phyloP scores from a whole-genome alignment of 1,140 invertebrate species.

The Calephelis nemesis region DNA sequence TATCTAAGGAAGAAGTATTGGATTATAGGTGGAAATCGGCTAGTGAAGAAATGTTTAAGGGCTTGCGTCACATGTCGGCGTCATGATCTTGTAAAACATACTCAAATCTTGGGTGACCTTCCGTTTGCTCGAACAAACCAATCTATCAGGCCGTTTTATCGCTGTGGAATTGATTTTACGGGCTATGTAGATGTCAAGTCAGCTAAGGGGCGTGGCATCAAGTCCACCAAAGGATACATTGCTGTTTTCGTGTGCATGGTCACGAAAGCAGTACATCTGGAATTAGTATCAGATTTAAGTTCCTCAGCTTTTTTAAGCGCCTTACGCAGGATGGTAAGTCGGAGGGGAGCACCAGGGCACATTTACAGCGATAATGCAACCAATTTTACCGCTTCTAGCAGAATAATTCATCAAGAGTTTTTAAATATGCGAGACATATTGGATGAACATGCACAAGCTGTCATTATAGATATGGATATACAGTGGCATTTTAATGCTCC shows the following conservation, averaged over 20 bases:
- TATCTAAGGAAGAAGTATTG: too few species aligned
- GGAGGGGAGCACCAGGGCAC: conserved; percentile 19
- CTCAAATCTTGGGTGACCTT: too few species aligned
- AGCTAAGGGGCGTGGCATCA: neutral
- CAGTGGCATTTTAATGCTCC: conserved; percentile 11
- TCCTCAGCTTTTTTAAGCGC: conserved; percentile 25
- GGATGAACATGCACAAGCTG: neutral
- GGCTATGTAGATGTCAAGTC: neutral
- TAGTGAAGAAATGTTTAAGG: too few species aligned
- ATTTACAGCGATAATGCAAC: conserved; percentile 23
- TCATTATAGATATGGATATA: neutral
- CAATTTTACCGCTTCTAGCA: conserved; percentile 19
- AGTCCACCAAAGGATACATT: conserved; percentile 20
- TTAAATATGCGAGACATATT: neutral
- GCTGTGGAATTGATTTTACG: neutral
- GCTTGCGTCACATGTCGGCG: too few species aligned
- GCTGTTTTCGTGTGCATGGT: conserved; percentile 28
- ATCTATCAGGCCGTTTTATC: neutral
- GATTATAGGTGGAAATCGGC: too few species aligned
- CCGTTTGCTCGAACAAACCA: too few species aligned
- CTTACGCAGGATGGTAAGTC: conserved; percentile 17
- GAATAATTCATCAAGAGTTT: conserved; percentile 6
- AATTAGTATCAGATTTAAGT: conserved; percentile 27
- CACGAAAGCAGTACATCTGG: conserved; percentile 28
- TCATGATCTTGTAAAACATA: too few species aligned